Evolutionary conservation across 2,113 vertebrate genomes (phyloP).

Genomic region (Ptilorrhoa leucosticta): DNA sequence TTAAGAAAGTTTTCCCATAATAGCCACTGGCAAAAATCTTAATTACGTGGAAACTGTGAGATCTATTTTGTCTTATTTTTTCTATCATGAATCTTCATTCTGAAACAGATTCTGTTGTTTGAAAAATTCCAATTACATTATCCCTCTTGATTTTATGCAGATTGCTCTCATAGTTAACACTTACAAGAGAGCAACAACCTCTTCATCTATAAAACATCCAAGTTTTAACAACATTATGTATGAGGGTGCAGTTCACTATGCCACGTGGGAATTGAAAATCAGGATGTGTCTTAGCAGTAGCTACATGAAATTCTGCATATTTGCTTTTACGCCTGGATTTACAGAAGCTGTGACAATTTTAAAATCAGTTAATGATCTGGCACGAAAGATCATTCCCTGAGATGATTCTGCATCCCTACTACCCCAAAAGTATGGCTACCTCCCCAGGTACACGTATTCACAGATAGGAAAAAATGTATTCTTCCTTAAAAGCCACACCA

Average conservation of each 20-base stretch:
- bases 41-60: constrained; percentile 58
- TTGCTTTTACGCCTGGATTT: neutral
- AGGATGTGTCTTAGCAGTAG: neutral
- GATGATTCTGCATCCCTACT: neutral
- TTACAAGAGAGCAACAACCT: constrained; percentile 39
- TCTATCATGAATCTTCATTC: constrained; percentile 47
- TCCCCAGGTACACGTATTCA: neutral
- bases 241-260: neutral
- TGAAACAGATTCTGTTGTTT: constrained; percentile 58
- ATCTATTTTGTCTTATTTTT: constrained; percentile 56
- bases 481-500: neutral
- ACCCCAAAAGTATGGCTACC: neutral
- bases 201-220: constrained; percentile 51
- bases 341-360: neutral
- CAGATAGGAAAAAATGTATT: fast-evolving
- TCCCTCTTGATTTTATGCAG: constrained; percentile 56
- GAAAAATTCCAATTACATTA: constrained; percentile 61
- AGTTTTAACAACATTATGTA: constrained; percentile 37
- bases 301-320: neutral
- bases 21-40: constrained; percentile 35
- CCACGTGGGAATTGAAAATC: neutral
- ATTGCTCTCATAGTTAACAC: constrained; percentile 53
- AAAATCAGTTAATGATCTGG: neutral
- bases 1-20: constrained; percentile 35
- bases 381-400: neutral